A percentile compares a stretch with the other conserved stretches of the same genome.
Conservation (phyloP, 2,888 invertebrate genomes). For the Ochlodes sylvanus region DNA sequence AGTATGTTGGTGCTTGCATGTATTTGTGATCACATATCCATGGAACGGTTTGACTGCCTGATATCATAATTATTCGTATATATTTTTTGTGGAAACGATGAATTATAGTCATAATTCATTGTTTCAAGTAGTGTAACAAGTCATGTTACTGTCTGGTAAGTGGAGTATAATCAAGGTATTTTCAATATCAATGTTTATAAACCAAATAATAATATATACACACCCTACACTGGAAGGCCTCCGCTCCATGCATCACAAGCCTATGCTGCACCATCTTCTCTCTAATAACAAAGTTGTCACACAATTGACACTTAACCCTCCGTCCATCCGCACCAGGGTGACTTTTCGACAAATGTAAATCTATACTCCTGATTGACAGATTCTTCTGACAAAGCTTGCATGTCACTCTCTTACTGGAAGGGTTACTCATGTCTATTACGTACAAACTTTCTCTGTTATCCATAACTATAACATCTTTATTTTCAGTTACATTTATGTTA, state of each 20-base stretch:
- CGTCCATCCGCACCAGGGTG: conserved; percentile 62
- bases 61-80: too few species aligned
- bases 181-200: too few species aligned
- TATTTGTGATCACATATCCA: too few species aligned
- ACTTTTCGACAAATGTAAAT: conserved; percentile 53
- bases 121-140: too few species aligned
- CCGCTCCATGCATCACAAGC: conserved; percentile 28
- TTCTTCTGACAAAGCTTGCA: conserved; percentile 62
- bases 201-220: conserved; percentile 43
- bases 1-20: too few species aligned
- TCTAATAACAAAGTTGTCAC: conserved; percentile 54
- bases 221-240: conserved; percentile 52
- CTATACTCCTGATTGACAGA: conserved; percentile 58
- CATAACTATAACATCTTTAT: conserved; percentile 2
- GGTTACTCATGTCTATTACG: conserved; percentile 21
- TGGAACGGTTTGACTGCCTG: too few species aligned
- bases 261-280: conserved; percentile 54
- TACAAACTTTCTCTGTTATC: conserved; percentile 21
- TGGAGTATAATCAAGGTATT: too few species aligned
- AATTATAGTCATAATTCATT: too few species aligned
- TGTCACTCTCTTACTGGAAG: conserved; percentile 46
- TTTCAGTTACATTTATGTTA: conserved; percentile 39
- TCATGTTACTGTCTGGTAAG: too few species aligned
- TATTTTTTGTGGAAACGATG: too few species aligned
- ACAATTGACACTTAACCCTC: conserved; percentile 60